Evolutionary conservation across 1,140 invertebrate genomes (phyloP), one percentile per base, ranked within the genome.

Genomic region (Thaumetopoea pityocampa): DNA sequence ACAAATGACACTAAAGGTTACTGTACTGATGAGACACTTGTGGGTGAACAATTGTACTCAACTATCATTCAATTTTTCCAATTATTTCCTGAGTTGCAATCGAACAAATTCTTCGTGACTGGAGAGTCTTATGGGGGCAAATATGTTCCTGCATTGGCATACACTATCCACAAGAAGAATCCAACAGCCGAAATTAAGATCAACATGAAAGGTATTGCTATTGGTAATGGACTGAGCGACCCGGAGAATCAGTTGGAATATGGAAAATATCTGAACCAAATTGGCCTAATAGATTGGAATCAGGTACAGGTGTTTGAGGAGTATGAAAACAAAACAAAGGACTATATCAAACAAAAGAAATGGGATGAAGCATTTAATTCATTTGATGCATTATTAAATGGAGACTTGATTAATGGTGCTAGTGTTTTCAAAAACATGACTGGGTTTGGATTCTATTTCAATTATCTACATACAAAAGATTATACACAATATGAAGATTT

Each of bases 91-190:
- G 88, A 92, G 52, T 63, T 90, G 3, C 87, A 87, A 50, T 50
- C 66, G 0, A 91, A 89, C 45, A 88, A 90, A 18, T 94, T 95
- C 55, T 95, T 89, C 81, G 88, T 96, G 0, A 92, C 92, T 1
- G 95, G 95, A 1, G 94, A 97, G 82, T 96, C 94, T 6, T 97
- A 96, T 78, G 95, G 88, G 5, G 94, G 94, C 2, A 92, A 92
- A 67, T 95, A 95, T 85, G 90, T 95, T 0, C 94, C 94, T n/a
- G 90, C 92, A 0, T 67, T 94, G 7, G 89, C 89, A 0, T 89
- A 93, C 63, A 90, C 91, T 8, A 95, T 96, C 29, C 90, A 95
- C 63, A 85, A 88, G 20, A 89, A 84, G 23, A 88, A 74, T 55
- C 79, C 47, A 34, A 50, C 48, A 20, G 86, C 90, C 4, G 67